A percentile compares a stretch with the other conserved stretches of the same genome.
phyloP scores from a whole-genome alignment of 2,888 invertebrate genomes.

The Apocheima hispidaria region DNA sequence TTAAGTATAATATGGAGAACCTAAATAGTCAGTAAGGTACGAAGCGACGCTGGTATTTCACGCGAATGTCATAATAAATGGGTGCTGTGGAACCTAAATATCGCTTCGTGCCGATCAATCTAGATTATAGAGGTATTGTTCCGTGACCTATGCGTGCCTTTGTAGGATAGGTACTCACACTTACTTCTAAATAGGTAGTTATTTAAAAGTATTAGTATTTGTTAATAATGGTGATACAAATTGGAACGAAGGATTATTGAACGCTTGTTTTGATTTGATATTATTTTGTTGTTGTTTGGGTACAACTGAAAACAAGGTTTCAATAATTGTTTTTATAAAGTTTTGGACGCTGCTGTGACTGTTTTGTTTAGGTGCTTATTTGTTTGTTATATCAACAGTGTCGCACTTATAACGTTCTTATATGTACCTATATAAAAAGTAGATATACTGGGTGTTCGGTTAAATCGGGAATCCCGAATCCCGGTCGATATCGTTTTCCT shows the following conservation, averaged over 20 bases:
- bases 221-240: conserved; percentile 9
- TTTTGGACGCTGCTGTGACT: too few relatives aligned
- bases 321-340: too few relatives aligned
- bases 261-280: background rate
- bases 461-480: too few relatives aligned
- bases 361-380: background rate
- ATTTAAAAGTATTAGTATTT: conserved; percentile 18
- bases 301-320: background rate
- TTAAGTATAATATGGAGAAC: background rate
- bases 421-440: too few relatives aligned
- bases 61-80: conserved; percentile 58
- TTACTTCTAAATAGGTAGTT: too few relatives aligned
- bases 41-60: conserved; percentile 55
- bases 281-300: background rate
- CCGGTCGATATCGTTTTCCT: too few relatives aligned
- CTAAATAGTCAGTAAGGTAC: conserved; percentile 19
- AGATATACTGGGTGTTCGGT: too few relatives aligned
- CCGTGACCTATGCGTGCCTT: conserved; percentile 34
- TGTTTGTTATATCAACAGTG: too few relatives aligned
- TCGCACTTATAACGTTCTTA: too few relatives aligned
- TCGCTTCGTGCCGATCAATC: conserved; percentile 43
- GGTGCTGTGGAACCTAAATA: conserved; percentile 45
- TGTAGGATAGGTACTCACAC: conserved; percentile 25
- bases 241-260: background rate
- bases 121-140: conserved; percentile 36